Base-by-base conservation (phyloP, 2,888 invertebrate species). In the Carcina quercana region DNA sequence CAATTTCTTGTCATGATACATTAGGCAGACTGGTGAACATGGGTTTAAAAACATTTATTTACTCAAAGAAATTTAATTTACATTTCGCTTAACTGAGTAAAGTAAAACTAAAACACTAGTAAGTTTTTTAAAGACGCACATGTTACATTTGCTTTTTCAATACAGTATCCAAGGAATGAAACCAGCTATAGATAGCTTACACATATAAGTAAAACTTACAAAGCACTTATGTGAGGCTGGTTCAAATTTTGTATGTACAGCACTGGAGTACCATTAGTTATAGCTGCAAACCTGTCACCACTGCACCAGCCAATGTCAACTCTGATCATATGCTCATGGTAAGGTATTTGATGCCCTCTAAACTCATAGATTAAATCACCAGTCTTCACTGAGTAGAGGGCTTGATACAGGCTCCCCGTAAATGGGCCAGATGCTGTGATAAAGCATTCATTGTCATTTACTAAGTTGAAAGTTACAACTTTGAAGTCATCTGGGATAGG, bases 241-340 rank as follows among this genome's bases (percentile, higher is more conserved):
- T 58, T 43, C 28, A 82, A 45, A 47, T 80, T 75, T 44, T 80
- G 83, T 21, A 84, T 59, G 30, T 51, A 68, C 13, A 85, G 43
- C 30, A 33, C 50, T 42, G 59, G 66, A 1, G 73, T 68, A 17
- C 78, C 82, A 56, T 82, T 80, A 13, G 59, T 53, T 12, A 84
- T 48, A 7, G 80, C 83, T 25, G 70, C 84, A 66, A 67, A 76
- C 47, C 57, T 60, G 11, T 75, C 69, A 13, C 68, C 66, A 28
- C 72, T 57, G 34, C 63, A 74, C 52, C 60, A 61, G 5, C 84
- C 84, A n/a, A 84, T 36, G 0, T 79, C 61, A 0, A 80, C 72
- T 31, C 57, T 52, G 6, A 79, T 43, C 42, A 79, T 48, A 3
- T 59, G 15, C 11, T 32, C 29, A 30, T 10, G 12, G 12, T 32